Base-by-base conservation (phyloP, 2,888 invertebrate genomes). In the Napeogenes inachia region DNA sequence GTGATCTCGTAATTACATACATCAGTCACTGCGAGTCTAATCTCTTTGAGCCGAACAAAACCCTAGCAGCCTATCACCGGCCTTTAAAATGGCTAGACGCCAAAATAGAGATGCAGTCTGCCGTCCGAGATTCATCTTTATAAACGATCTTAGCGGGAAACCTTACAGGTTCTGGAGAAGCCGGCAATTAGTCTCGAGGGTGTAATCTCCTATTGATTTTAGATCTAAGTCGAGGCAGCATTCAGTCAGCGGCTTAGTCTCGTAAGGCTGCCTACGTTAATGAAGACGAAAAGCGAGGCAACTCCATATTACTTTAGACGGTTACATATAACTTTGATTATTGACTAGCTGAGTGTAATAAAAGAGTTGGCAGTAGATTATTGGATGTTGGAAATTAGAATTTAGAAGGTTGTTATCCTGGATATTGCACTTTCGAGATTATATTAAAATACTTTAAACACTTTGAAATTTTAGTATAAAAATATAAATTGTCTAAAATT, bases 191-290 rank as follows among this genome's bases (percentile, higher is more conserved):
- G 67, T 64, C 68, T 61, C 66, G 59, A 55, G 66, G 66, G 66
- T 65, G 66, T 66, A 69, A 69, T 68, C 62, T 62, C 50, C 65
- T 69, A 69, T 69, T 68, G 69, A 68, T 68, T 69, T 69, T 64
- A 65, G 63, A 68, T 64, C 61, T 57, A 60, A 60, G 57, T 65
- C 56, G 57, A 65, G 59, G 64, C 50, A 65, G 63, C 42, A 42
- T 42, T 66, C 64, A 64, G 61, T 67, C 67, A 70, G 64, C 67
- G 63, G 64, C 63, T 67, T 62, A 65, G 57, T 63, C 59, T 57
- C 63, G 60, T 69, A 64, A 67, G 62, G 63, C 64, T 60, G 54
- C 56, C 60, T 61, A 60, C 58, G 53, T 60, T 69, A 69, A 69
- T 69, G 63, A 67, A 65, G 65, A 61, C 50, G 60, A 64, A 65